A percentile compares a stretch with the other conserved stretches of the same genome.
Conservation (phyloP, 2,113 vertebrate genomes). For the Murina feae region DNA sequence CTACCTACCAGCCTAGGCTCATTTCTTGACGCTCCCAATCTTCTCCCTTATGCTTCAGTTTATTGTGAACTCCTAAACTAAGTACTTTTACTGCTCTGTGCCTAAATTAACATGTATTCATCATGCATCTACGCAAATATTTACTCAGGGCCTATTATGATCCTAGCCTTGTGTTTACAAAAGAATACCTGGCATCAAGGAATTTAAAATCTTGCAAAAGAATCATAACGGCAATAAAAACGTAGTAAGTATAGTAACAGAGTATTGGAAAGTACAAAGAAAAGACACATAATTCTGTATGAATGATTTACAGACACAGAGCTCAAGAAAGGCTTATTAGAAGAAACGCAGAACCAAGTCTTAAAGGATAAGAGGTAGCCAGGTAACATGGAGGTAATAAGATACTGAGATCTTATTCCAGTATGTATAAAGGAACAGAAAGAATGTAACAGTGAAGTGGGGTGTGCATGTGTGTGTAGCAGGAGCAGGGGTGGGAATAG, state of each 20-base stretch:
- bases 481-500: neutral
- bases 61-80: neutral
- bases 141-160: neutral
- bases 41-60: conserved; percentile 26
- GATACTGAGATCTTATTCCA: neutral
- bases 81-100: neutral
- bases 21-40: conserved; percentile 8
- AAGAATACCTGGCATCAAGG: neutral
- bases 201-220: neutral
- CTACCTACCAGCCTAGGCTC: neutral
- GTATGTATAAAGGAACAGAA: neutral
- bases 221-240: neutral
- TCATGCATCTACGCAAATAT: neutral
- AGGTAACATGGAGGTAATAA: neutral
- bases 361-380: neutral
- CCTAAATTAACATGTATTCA: neutral
- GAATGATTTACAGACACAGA: neutral
- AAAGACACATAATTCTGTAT: neutral
- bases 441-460: neutral
- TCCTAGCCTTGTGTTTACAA: neutral
- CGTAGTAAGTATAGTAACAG: neutral
- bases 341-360: neutral
- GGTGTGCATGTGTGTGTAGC: neutral
- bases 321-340: neutral
- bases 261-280: neutral